phyloP scores from a whole-genome alignment of 2,888 invertebrate genomes.

The Clepsis dumicolana region DNA sequence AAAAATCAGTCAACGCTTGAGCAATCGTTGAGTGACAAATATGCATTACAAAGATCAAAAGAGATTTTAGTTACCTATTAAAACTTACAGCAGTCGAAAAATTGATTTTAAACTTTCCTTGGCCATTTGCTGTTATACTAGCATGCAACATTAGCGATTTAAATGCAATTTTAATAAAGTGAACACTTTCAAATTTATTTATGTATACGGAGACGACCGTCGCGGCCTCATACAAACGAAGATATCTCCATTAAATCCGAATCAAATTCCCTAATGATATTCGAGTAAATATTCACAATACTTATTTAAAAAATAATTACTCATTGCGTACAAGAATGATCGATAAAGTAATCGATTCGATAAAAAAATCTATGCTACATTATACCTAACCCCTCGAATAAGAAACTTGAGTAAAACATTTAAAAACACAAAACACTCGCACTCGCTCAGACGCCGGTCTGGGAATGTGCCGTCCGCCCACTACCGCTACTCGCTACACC shows the following conservation, averaged over 20 bases:
- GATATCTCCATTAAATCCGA: constrained; percentile 68
- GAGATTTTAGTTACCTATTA: constrained; percentile 42
- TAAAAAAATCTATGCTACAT: constrained; percentile 69
- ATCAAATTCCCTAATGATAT: constrained; percentile 77
- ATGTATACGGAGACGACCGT: constrained; percentile 75
- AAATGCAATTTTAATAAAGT: constrained; percentile 83
- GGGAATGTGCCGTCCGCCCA: constrained; percentile 35
- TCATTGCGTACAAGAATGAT: constrained; percentile 69
- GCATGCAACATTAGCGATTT: constrained; percentile 81
- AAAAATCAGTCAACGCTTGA: constrained; percentile 78
- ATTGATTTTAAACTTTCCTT: constrained; percentile 50
- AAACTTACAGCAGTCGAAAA: constrained; percentile 46
- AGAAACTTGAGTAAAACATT: constrained; percentile 72
- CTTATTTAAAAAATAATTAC: constrained; percentile 70
- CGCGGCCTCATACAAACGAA: constrained; percentile 63
- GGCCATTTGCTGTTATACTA: constrained; percentile 62
- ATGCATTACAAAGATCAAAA: constrained; percentile 43
- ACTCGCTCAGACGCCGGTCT: constrained; percentile 49
- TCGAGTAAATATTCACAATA: constrained; percentile 83
- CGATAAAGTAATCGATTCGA: constrained; percentile 64
- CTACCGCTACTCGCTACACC: constrained; percentile 50
- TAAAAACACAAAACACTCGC: constrained; percentile 76
- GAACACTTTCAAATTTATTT: constrained; percentile 78
- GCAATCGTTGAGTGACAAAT: constrained; percentile 72
- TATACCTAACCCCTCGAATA: constrained; percentile 68